Evolutionary conservation across 2,888 invertebrate species (phyloP).

Genomic region (Callyntrura guangdongensis): DNA sequence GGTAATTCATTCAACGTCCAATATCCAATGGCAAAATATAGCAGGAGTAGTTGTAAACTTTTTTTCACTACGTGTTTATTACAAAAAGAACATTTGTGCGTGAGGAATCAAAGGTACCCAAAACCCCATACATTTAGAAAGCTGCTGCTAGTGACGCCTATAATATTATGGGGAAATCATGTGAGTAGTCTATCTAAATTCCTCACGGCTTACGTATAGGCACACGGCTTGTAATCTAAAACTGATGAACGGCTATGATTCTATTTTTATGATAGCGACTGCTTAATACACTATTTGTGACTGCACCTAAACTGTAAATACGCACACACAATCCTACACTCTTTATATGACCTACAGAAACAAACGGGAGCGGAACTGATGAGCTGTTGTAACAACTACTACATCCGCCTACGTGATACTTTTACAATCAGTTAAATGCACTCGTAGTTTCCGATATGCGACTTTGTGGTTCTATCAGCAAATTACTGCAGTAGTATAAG

Average conservation of each 20-base stretch:
- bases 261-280: conserved; percentile 4
- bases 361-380: conserved; percentile 18
- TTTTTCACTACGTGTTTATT: conserved; percentile 18
- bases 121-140: conserved; percentile 25
- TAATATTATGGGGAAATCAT: not conserved
- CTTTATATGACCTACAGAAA: conserved; percentile 16
- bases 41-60: not conserved
- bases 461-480: conserved; percentile 4
- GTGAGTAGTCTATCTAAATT: conserved; percentile 48
- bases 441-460: not conserved
- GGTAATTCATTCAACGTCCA: conserved; percentile 48
- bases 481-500: conserved; percentile 4
- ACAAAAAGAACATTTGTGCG: not conserved
- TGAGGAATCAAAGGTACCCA: conserved; percentile 41
- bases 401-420: conserved; percentile 24
- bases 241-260: conserved; percentile 36
- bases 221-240: conserved; percentile 22
- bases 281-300: too few species aligned
- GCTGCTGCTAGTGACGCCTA: conserved; percentile 26
- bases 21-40: conserved; percentile 12
- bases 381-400: conserved; percentile 34
- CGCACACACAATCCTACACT: not conserved
- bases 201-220: not conserved
- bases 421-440: conserved; percentile 16
- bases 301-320: not conserved